Evolutionary conservation across 2,888 invertebrate species (phyloP), one percentile per base, ranked within the genome.

Genomic region (Ectropis crepuscularia): DNA sequence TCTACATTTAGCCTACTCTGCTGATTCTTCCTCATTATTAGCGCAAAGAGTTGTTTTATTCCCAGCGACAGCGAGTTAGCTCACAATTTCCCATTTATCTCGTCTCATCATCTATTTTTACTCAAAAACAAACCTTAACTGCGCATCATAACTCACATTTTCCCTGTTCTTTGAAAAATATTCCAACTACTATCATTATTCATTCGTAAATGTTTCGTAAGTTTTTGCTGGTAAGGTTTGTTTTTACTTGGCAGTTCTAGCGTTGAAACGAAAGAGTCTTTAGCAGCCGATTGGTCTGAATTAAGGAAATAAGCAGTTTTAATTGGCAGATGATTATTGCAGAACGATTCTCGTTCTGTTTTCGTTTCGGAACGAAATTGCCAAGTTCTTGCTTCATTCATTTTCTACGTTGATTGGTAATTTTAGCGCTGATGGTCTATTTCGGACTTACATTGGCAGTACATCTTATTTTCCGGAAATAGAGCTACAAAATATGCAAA

Each of bases 41-140:
- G 85, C 85, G 88, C 88, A 85, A 89, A 89, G 91, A 89, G 91
- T 92, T 92, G 92, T 92, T 92, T 91, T 91, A 90, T 89, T 89
- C 86, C 85, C 79, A 72, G 71, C 85, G 87, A 82, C 86, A 83
- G 77, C 81, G 86, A 89, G 89, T 91, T 90, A 88, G 88, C 83
- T 78, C 80, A 88, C 91, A 88, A 92, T 91, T 92, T 91, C 91
- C 91, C 88, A 90, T 87, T 88, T 87, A 89, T 80, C 81, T 80
- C 81, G 76, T 76, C 85, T 85, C 86, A 85, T 84, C 82, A 79
- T 65, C 67, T 45, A 59, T 63, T 55, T 58, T 45, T 76, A 73
- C 47, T 51, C 74, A 50, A 83, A 75, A 78, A 59, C 66, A 62
- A 60, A 74, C 82, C 78, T 68, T 86, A 78, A 5, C 10, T 39